Base-by-base conservation (phyloP, 2,113 vertebrate genomes). In the Steatornis caripensis region DNA sequence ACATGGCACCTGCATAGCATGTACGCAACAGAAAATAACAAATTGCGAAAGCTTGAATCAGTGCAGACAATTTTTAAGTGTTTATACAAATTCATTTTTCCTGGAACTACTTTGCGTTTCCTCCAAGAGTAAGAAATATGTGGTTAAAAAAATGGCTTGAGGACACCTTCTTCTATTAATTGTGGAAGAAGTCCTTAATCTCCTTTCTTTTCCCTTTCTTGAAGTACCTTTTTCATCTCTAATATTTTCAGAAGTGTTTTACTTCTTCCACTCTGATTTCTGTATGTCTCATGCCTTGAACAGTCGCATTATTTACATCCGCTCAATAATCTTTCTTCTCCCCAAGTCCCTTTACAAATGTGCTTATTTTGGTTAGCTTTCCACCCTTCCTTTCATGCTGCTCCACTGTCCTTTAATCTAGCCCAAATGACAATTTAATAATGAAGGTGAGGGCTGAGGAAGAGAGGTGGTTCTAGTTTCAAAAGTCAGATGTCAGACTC, bases 311-410 rank as follows among this genome's bases (percentile, higher is more conserved):
- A 81, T 75, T 96, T 92, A 78, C 29, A 37, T 92, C 41, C 89
- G 22, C 84, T 78, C 86, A 90, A 24, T 55, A 69, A 61, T 88
- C 21, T 85, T 53, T 49, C 0, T 1, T 75, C 77, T 77, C 70
- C 34, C 11, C 34, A 53, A 75, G 45, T 95, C 39, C 30, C 72
- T 92, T 89, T 66, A 72, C 70, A 94, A 92, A 92, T 48, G 53
- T 84, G 66, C 72, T 96, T 90, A 68, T 96, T 97, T 97, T 78
- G 86, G 87, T 86, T 79, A 69, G 48, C 83, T 90, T 91, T 93
- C 43, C 64, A 78, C 83, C 23, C 24, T 55, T 80, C 41, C 68
- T 95, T 94, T 96, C 85, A 85, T 93, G 83, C 78, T 75, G n/a
- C 61, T 87, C 29, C 54, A 24, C 90, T 79, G 55, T 91, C 90